Conservation (phyloP, 2,888 invertebrate genomes). For the Copidosoma aretas region DNA sequence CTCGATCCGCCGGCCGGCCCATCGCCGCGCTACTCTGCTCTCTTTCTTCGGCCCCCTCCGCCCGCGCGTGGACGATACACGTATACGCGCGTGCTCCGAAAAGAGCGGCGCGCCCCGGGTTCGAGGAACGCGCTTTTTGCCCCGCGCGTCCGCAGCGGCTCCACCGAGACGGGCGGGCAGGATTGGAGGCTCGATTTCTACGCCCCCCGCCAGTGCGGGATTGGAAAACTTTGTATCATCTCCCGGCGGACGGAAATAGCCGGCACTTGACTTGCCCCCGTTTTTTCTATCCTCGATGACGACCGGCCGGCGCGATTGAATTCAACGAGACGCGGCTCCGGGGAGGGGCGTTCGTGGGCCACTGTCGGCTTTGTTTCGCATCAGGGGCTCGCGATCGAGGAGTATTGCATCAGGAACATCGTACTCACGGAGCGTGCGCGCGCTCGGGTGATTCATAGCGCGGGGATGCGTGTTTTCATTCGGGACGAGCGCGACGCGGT, state of each 20-base stretch:
- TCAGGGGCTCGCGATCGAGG: too few species aligned
- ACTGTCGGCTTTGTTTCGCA: neutral
- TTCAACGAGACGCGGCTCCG: neutral
- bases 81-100: too few species aligned
- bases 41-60: too few species aligned
- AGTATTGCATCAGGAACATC: too few species aligned
- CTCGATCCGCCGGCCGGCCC: too few species aligned
- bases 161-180: constrained; percentile 4
- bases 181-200: constrained; percentile 23
- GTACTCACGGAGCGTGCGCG: too few species aligned
- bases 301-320: neutral
- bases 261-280: neutral
- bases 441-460: too few species aligned
- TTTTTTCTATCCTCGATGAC: neutral
- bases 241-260: constrained; percentile 2
- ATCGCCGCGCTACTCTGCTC: too few species aligned
- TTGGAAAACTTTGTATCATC: neutral
- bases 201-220: neutral
- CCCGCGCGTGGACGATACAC: too few species aligned
- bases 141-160: neutral
- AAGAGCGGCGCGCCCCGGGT: constrained; percentile 6
- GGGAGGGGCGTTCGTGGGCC: neutral
- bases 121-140: constrained; percentile 16
- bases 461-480: too few species aligned
- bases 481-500: too few species aligned